phyloP scores from a whole-genome alignment of 1,140 invertebrate genomes.

The Hyles vespertilio region DNA sequence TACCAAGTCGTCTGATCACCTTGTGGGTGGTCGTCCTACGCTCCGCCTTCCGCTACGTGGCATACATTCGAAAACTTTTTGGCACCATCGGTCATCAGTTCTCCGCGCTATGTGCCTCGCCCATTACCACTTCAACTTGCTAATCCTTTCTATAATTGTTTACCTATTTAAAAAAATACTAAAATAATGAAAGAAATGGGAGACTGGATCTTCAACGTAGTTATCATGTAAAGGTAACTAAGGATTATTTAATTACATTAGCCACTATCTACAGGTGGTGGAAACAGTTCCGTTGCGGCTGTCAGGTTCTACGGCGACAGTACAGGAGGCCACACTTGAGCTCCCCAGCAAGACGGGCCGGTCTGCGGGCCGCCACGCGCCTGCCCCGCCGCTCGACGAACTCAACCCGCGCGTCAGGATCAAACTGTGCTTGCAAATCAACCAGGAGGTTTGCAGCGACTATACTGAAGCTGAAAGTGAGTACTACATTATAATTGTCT shows the following conservation, averaged over 20 bases:
- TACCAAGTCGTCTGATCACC: too few species aligned
- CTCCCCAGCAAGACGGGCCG: slow-evolving; percentile 50
- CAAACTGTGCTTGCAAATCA: slow-evolving; percentile 85
- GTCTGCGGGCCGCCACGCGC: slow-evolving; percentile 68
- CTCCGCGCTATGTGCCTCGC: too few species aligned
- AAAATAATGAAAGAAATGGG: too few species aligned
- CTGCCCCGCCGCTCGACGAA: slow-evolving; percentile 76
- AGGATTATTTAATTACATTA: background rate
- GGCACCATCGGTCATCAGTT: too few species aligned
- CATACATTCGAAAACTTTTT: too few species aligned
- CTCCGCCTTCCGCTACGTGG: too few species aligned
- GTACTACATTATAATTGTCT: slow-evolving; percentile 41
- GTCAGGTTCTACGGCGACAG: slow-evolving; percentile 80
- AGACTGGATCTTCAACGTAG: too few species aligned
- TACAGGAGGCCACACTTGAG: slow-evolving; percentile 81
- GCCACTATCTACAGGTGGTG: slow-evolving; percentile 72
- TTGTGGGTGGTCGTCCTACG: too few species aligned
- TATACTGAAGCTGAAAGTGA: slow-evolving; percentile 88
- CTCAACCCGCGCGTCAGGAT: slow-evolving; percentile 83
- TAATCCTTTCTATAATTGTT: too few species aligned
- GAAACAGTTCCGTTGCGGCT: slow-evolving; percentile 82
- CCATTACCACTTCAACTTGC: too few species aligned
- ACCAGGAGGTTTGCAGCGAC: slow-evolving; percentile 88
- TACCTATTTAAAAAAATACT: too few species aligned
- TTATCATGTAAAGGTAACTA: too few species aligned